Percentiles rank a stretch among this genome's conserved stretches.
phyloP scores from a whole-genome alignment of 2,888 invertebrate species.

The Mythimna loreyi region DNA sequence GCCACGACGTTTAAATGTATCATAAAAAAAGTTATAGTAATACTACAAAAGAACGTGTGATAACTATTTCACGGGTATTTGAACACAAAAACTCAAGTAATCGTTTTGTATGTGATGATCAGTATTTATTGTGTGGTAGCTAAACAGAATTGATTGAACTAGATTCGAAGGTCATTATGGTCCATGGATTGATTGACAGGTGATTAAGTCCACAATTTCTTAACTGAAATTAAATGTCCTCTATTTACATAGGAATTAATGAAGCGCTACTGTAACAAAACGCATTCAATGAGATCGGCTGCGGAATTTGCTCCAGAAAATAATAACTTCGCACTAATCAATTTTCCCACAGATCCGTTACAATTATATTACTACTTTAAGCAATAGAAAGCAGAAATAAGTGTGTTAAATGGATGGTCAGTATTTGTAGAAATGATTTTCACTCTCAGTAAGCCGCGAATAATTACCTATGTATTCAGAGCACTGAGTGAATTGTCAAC shows the following conservation, averaged over 20 bases:
- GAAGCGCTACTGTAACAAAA: conserved; percentile 50
- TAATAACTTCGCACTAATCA: conserved; percentile 59
- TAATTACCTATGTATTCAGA: conserved; percentile 81
- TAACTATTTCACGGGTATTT: conserved; percentile 61
- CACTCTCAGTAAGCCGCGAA: conserved; percentile 80
- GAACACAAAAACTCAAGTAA: conserved; percentile 42
- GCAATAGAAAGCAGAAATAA: conserved; percentile 78
- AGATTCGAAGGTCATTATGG: conserved; percentile 53
- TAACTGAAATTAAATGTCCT: conserved; percentile 52
- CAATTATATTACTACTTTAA: conserved; percentile 65
- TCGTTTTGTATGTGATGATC: conserved; percentile 46
- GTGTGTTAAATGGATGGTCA: conserved; percentile 78
- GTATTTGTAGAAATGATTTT: conserved; percentile 78
- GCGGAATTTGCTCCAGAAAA: conserved; percentile 55
- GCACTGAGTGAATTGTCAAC: conserved; percentile 72
- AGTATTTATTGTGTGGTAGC: conserved; percentile 30
- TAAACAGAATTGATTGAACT: conserved; percentile 51
- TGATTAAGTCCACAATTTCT: conserved; percentile 55
- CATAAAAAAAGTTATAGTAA: conserved; percentile 40
- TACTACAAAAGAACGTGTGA: conserved; percentile 60
- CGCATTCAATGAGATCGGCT: conserved; percentile 45
- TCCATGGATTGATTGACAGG: conserved; percentile 56
- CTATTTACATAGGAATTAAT: conserved; percentile 57
- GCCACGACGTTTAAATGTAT: conserved; percentile 32
- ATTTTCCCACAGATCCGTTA: conserved; percentile 62